Percentiles rank a stretch among this genome's conserved stretches.
Evolutionary conservation across 2,113 vertebrate genomes (phyloP).

Genomic region (Ochotona curzoniae): DNA sequence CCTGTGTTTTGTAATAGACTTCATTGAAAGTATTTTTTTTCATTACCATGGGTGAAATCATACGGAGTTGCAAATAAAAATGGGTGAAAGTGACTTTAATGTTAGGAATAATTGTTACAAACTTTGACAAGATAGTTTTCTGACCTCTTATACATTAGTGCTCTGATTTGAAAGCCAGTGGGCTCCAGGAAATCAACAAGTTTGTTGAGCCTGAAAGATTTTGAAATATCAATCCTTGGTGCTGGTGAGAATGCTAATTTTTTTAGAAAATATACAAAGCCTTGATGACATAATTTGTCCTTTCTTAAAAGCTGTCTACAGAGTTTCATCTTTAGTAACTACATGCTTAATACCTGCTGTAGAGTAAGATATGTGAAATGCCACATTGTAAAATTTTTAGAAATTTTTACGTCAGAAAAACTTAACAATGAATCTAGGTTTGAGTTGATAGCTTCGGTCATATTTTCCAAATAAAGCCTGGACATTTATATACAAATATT

Average conservation of each 20-base stretch:
- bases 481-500: neutral
- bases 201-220: slow-evolving; percentile 16
- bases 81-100: neutral
- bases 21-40: neutral
- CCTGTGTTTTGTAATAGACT: slow-evolving; percentile 62
- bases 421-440: neutral
- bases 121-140: slow-evolving; percentile 20
- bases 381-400: neutral
- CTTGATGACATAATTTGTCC: neutral
- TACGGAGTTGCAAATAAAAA: neutral
- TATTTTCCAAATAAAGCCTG: neutral
- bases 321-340: slow-evolving; percentile 30
- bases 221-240: slow-evolving; percentile 29
- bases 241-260: slow-evolving; percentile 31
- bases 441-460: slow-evolving; percentile 6
- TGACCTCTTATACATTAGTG: neutral
- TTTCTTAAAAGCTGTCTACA: slow-evolving; percentile 35
- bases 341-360: neutral
- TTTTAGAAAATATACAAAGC: slow-evolving; percentile 40
- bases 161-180: neutral
- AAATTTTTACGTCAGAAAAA: slow-evolving; percentile 39
- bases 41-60: slow-evolving; percentile 15
- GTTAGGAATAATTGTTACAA: neutral
- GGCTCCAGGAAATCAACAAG: neutral
- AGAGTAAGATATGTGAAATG: neutral